Base-by-base conservation (phyloP, 2,888 invertebrate genomes). In the Stenurella melanura region DNA sequence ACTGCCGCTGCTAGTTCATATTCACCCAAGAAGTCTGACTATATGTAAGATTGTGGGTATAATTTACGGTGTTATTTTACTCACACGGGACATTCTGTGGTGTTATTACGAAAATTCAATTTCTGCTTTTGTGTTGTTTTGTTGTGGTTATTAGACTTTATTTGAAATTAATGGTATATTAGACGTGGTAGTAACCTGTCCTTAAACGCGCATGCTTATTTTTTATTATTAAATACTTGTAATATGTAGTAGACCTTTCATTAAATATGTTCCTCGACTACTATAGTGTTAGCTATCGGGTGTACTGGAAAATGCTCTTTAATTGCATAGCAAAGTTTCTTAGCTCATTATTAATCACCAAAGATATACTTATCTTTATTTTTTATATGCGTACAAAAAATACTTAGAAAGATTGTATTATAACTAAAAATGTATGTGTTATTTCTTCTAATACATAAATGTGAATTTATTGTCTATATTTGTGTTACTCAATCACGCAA, bases 11-110 rank as follows among this genome's bases (percentile, higher is more conserved):
- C 67, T 73, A 72, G 73, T 80, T 81, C 79, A 79, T 81, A 81
- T 81, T 80, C 81, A 78, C 81, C 80, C 80, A 78, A 79, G 80
- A 77, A 78, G 72, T 73, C 73, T 67, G 64, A 19, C 66, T 34
- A 54, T 75, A 78, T 69, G 69, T 77, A 77, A 68, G 68, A 73
- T 75, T 72, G 75, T 75, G 58, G 60, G 75, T 75, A 75, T 78
- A 78, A 78, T 78, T 75, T 78, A 78, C 78, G 67, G 78, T 38
- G 42, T 61, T 70, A 70, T 70, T 69, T 58, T 57, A 34, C 57
- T 69, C 69, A 71, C 72, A 69, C 71, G 67, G 74, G 74, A 71
- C 77, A 75, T 72, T 74, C 74, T 72, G n/a, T n/a, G 54, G 74
- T 61, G 56, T 69, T 72, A 74, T 77, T 74, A 77, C 72, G 74